These are phyloP conservation scores for Cheilosia grossa DNA, from an alignment of 2,888 invertebrate species.

Conservation along the genomic window DNA sequence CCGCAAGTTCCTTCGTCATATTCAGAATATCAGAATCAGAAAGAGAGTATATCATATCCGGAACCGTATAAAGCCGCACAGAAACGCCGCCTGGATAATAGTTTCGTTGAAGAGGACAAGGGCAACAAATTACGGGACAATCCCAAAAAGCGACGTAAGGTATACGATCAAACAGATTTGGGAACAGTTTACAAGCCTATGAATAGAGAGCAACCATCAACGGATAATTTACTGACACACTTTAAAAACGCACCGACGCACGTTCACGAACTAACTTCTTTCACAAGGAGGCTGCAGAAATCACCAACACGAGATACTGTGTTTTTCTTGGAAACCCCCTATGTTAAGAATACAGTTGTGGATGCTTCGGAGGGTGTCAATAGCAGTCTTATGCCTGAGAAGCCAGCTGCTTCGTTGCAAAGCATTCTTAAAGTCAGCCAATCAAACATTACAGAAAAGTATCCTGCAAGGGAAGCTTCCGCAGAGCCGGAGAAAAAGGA, in stretches of 20 bases:
- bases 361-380: constrained; percentile 13
- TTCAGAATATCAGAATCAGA: constrained; percentile 51
- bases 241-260: constrained; percentile 30
- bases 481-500: constrained; percentile 27
- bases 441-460: constrained; percentile 21
- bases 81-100: constrained; percentile 77
- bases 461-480: background rate
- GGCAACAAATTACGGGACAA: constrained; percentile 50
- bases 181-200: constrained; percentile 16
- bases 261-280: constrained; percentile 8
- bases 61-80: constrained; percentile 76
- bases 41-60: constrained; percentile 77
- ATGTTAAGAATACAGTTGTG: constrained; percentile 63
- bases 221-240: constrained; percentile 42
- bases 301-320: constrained; percentile 10
- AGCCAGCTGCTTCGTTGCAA: constrained; percentile 67
- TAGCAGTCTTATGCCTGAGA: constrained; percentile 24
- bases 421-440: constrained; percentile 64
- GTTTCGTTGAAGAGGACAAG: constrained; percentile 16
- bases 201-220: constrained; percentile 10
- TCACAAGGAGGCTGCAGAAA: constrained; percentile 12
- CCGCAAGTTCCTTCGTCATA: constrained; percentile 76
- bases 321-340: constrained; percentile 53
- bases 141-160: constrained; percentile 71
- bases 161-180: constrained; percentile 53